phyloP scores from a whole-genome alignment of 2,113 vertebrate species.

The Formicarius rufipectus region DNA sequence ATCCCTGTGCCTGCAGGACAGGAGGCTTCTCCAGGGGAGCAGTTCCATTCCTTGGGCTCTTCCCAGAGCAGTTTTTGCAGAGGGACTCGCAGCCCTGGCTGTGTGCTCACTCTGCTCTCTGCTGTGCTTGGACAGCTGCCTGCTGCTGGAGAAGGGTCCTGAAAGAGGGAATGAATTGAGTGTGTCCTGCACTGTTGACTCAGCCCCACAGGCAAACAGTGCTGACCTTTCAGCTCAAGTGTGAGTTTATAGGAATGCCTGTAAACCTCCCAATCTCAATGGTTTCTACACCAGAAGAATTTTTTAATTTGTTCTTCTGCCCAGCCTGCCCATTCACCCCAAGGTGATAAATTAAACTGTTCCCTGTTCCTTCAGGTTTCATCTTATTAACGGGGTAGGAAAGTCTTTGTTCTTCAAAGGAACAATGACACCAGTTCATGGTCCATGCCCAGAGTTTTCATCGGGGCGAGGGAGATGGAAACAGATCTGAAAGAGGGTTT shows the following conservation, averaged over 20 bases:
- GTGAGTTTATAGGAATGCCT: neutral
- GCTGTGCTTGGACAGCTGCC: slow-evolving; percentile 53
- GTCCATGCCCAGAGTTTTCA: neutral
- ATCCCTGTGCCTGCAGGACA: neutral
- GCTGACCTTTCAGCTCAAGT: neutral
- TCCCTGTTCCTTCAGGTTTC: neutral
- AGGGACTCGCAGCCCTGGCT: slow-evolving; percentile 1
- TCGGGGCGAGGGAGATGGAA: neutral
- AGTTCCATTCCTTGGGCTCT: neutral
- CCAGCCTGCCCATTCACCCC: neutral
- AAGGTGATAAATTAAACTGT: neutral
- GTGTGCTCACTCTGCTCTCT: neutral
- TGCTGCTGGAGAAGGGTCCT: neutral
- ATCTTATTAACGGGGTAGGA: neutral
- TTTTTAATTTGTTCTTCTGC: neutral
- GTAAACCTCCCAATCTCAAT: neutral
- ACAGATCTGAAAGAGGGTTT: neutral
- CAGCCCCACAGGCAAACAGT: neutral
- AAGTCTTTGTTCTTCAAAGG: neutral
- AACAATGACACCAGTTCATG: neutral
- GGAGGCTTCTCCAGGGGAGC: too few relatives aligned
- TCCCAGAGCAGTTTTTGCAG: neutral
- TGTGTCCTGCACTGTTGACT: neutral
- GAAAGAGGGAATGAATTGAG: neutral
- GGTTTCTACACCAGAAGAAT: neutral